Conservation (phyloP, 2,888 invertebrate genomes). For the Amitus sp. region DNA sequence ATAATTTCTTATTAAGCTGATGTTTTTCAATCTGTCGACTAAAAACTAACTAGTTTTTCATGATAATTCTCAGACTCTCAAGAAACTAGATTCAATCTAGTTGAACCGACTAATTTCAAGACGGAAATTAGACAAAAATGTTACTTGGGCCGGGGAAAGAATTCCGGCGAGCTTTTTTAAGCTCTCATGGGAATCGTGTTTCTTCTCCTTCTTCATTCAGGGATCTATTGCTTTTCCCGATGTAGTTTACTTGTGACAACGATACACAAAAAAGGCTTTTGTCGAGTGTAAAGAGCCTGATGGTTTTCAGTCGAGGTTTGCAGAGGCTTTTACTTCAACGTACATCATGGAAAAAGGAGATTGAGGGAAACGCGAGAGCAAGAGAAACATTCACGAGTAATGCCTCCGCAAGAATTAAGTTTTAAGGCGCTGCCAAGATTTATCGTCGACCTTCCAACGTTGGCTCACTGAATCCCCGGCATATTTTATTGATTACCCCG, state of each 20-base stretch:
- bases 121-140: too few species aligned
- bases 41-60: too few species aligned
- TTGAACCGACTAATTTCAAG: too few species aligned
- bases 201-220: neutral
- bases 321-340: conserved; percentile 6
- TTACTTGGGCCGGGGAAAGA: too few species aligned
- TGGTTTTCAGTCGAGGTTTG: conserved; percentile 29
- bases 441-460: conserved; percentile 40
- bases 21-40: too few species aligned
- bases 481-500: neutral
- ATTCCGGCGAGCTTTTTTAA: too few species aligned
- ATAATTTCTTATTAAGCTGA: too few species aligned
- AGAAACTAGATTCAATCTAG: too few species aligned
- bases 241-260: conserved; percentile 31
- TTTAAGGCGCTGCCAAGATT: conserved; percentile 52
- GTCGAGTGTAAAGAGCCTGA: conserved; percentile 37
- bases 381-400: conserved; percentile 17
- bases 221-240: neutral
- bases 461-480: conserved; percentile 1
- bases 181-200: neutral
- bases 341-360: conserved; percentile 15
- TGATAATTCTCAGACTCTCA: too few species aligned
- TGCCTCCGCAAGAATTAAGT: conserved; percentile 45
- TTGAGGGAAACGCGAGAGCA: conserved; percentile 16
- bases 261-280: conserved; percentile 35